Conservation (phyloP, 2,113 vertebrate species). For the Erpornis zantholeuca region DNA sequence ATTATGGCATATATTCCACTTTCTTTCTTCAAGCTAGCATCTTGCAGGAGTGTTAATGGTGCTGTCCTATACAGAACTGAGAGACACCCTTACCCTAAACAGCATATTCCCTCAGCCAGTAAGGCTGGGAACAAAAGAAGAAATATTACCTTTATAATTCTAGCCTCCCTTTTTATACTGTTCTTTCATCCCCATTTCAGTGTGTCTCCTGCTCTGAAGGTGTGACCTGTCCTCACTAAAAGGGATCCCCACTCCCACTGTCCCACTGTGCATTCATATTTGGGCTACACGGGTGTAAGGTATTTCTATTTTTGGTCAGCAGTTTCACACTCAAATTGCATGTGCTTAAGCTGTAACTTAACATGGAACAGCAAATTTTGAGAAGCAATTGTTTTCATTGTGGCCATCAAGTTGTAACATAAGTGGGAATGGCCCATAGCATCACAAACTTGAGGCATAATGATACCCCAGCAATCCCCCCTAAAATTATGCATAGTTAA, state of each 20-base stretch:
- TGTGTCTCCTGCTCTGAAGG: not conserved
- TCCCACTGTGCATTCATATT: not conserved
- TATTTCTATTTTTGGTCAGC: not conserved
- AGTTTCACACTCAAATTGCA: not conserved
- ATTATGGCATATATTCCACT: not conserved
- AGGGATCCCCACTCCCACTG: not conserved
- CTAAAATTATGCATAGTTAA: not conserved
- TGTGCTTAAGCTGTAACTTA: not conserved
- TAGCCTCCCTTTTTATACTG: not conserved
- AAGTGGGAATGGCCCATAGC: not conserved
- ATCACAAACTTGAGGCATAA: not conserved
- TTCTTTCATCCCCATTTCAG: not conserved
- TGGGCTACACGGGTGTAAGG: not conserved
- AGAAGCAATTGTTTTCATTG: not conserved
- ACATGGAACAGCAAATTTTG: not conserved
- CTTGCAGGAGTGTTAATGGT: not conserved
- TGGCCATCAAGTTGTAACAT: not conserved
- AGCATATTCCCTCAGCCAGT: not conserved
- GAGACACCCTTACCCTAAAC: not conserved
- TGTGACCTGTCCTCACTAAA: not conserved
- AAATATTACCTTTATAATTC: not conserved
- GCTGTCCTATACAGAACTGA: not conserved
- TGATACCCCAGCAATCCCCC: not conserved
- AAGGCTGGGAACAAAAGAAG: not conserved
- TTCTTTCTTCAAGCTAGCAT: not conserved